Percentiles rank a stretch among this genome's conserved stretches.
These are phyloP conservation scores for Alviniconcha strummeri DNA, from an alignment of 2,888 invertebrate genomes.

Conservation along the genomic window DNA sequence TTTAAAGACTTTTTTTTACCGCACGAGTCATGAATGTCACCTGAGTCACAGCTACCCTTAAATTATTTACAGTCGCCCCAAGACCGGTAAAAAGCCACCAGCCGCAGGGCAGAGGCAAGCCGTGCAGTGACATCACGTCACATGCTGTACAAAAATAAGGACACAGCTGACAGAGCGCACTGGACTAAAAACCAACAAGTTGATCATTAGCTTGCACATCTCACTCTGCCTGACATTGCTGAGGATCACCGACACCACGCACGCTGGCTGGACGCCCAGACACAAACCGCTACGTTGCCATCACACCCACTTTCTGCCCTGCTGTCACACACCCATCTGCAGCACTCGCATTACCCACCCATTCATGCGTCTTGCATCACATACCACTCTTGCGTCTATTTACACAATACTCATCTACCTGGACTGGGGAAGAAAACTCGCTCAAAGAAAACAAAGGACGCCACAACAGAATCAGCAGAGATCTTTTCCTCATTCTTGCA, in stretches of 20 bases:
- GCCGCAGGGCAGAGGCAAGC: slow-evolving; percentile 30
- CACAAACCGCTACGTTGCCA: slow-evolving; percentile 26
- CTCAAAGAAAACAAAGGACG: background rate
- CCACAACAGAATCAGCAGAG: slow-evolving; percentile 25
- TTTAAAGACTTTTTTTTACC: slow-evolving; percentile 30
- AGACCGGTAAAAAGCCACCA: slow-evolving; percentile 22
- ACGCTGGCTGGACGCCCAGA: slow-evolving; percentile 34
- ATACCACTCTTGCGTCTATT: slow-evolving; percentile 14
- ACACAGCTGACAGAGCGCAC: slow-evolving; percentile 41
- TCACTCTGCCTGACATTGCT: slow-evolving; percentile 35
- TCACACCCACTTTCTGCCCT: slow-evolving; percentile 23
- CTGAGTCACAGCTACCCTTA: slow-evolving; percentile 33
- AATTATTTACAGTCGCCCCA: slow-evolving; percentile 36
- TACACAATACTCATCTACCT: slow-evolving; percentile 13
- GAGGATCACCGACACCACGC: slow-evolving; percentile 30
- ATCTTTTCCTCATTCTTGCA: slow-evolving; percentile 15
- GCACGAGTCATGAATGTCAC: slow-evolving; percentile 37
- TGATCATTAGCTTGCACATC: slow-evolving; percentile 39
- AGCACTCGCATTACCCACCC: slow-evolving; percentile 23
- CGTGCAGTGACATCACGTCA: slow-evolving; percentile 35
- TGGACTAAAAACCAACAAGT: slow-evolving; percentile 39
- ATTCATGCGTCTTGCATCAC: background rate
- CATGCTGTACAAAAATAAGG: slow-evolving; percentile 49
- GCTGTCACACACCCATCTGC: slow-evolving; percentile 24
- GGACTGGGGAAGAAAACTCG: slow-evolving; percentile 16